These are phyloP conservation scores for Nothocercus nigrocapillus DNA, from an alignment of 2,113 vertebrate species.

Conservation along the genomic window DNA sequence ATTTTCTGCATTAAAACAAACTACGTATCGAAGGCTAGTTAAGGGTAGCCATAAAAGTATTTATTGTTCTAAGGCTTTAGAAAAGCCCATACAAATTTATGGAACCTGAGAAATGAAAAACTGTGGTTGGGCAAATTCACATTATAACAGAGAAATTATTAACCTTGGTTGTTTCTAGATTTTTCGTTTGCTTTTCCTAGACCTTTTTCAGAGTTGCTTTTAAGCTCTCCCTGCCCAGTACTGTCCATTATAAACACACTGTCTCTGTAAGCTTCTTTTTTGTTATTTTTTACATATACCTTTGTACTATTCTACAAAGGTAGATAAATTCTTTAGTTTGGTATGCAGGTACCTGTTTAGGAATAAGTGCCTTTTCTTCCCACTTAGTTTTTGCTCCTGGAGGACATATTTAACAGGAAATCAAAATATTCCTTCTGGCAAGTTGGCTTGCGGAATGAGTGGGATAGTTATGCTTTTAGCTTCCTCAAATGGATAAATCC, in stretches of 20 bases:
- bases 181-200: no score
- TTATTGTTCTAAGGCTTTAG: neutral
- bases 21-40: neutral
- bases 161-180: neutral
- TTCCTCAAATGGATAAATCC: neutral
- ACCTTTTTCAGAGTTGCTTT: neutral
- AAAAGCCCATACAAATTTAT: neutral
- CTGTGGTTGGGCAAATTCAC: neutral
- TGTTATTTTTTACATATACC: neutral
- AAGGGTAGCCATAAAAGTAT: neutral
- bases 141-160: neutral
- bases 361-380: neutral
- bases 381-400: neutral
- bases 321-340: neutral
- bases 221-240: neutral
- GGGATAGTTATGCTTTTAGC: neutral
- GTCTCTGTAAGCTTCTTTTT: no score
- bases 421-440: neutral
- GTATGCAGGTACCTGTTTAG: neutral
- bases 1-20: neutral
- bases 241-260: neutral
- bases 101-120: neutral
- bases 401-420: neutral
- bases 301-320: neutral
- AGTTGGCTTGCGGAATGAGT: neutral